Evolutionary conservation across 2,113 vertebrate species (phyloP), one percentile per base, ranked within the genome.

Genomic region (Machaerirhynchus nigripectus): DNA sequence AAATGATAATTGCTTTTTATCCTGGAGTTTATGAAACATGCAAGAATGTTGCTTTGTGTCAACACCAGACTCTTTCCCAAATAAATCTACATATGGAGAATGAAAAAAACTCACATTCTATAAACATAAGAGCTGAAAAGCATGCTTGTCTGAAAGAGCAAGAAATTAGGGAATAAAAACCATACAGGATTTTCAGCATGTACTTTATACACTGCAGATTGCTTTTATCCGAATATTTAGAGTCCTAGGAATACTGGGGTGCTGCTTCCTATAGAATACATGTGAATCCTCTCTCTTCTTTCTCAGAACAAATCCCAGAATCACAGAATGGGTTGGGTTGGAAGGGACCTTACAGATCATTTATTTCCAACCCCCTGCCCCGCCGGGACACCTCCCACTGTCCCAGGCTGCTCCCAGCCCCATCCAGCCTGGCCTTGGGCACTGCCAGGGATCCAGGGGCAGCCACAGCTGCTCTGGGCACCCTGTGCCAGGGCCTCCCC

Each of bases 1-100:
- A 84, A 76, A 92, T 82, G 7, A 49, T 88, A 76, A 91, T 90
- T 88, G 76, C 15, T 87, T 86, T 90, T 77, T 49, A 37, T 83
- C 46, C 10, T 52, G 64, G 31, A 90, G 39, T 79, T 89, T 71
- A 60, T 82, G 91, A 92, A 95, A 79, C 49, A 50, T 69, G 46
- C 26, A 73, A 71, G 31, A 91, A 46, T 42, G 19, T 53, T 84
- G 50, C 68, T 83, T 78, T 82, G 23, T 83, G 74, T 85, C 78
- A 92, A 30, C 70, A 46, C 28, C 52, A 47, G 40, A 42, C 23
- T 84, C 21, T 63, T 80, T 73, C 73, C 15, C 70, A 93, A 77
- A 92, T 21, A 91, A 78, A 89, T 52, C 42, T 87, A 76, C 60
- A 52, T 89, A 46, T 18, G 35, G 83, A 47, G n/a, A 75, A 55